Evolutionary conservation across 2,888 invertebrate genomes (phyloP).

Genomic region (Nomada fabriciana): DNA sequence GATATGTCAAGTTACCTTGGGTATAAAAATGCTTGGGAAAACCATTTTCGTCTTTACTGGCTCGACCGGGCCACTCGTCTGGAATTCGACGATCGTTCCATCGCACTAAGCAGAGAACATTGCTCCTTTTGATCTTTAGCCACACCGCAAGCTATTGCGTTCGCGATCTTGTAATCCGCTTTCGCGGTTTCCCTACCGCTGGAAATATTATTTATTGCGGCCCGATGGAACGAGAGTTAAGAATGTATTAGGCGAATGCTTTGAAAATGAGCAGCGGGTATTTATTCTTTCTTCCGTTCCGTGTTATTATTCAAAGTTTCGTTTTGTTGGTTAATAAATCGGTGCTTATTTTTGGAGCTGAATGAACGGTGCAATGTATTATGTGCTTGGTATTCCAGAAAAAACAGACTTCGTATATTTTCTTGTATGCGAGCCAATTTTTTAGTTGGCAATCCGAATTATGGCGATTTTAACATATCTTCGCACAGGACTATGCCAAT

Average conservation of each 20-base stretch:
- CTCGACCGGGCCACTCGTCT: slow-evolving; percentile 27
- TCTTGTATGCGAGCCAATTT: too few species aligned
- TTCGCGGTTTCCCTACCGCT: neutral
- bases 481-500: neutral
- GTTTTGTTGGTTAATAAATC: too few species aligned
- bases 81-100: slow-evolving; percentile 31
- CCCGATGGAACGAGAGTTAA: neutral
- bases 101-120: neutral
- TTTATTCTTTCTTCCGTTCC: too few species aligned
- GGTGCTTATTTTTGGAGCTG: too few species aligned
- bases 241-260: too few species aligned
- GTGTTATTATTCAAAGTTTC: too few species aligned
- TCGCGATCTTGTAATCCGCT: slow-evolving; percentile 6
- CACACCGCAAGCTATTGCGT: neutral
- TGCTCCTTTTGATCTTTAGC: slow-evolving; percentile 7
- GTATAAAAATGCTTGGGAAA: slow-evolving; percentile 33
- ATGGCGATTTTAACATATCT: neutral
- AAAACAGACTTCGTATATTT: too few species aligned
- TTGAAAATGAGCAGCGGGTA: too few species aligned
- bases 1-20: slow-evolving; percentile 54
- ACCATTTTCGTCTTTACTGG: slow-evolving; percentile 32
- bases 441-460: too few species aligned
- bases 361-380: too few species aligned
- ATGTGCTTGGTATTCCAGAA: too few species aligned
- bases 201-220: neutral